Conservation (phyloP, 2,888 invertebrate species). For the Drosophila mayaguana region DNA sequence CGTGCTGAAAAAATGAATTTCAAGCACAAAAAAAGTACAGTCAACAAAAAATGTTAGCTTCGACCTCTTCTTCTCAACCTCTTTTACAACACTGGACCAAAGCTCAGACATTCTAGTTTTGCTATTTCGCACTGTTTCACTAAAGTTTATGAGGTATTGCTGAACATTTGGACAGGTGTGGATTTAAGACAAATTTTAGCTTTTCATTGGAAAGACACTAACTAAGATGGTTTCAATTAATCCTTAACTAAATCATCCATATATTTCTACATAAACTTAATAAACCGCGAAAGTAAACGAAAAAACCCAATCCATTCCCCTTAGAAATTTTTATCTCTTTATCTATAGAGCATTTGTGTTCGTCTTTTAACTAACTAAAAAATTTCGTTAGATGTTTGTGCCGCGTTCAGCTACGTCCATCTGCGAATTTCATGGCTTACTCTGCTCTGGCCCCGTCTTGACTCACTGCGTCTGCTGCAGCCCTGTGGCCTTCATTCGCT, state of each 20-base stretch:
- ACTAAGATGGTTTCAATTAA: too few species aligned
- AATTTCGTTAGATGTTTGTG: slow-evolving; percentile 10
- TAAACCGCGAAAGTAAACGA: too few species aligned
- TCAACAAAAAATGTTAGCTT: slow-evolving; percentile 15
- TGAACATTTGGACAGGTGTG: background rate
- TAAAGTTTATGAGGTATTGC: background rate
- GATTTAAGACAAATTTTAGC: too few species aligned
- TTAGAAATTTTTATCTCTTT: background rate
- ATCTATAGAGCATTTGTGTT: slow-evolving; percentile 4
- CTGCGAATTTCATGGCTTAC: background rate
- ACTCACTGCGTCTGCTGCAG: slow-evolving; percentile 14
- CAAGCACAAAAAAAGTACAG: slow-evolving; percentile 33
- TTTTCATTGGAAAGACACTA: too few species aligned
- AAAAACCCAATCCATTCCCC: accelerated
- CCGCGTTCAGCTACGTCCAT: slow-evolving; percentile 1
- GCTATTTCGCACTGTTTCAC: background rate
- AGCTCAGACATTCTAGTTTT: slow-evolving; percentile 6
- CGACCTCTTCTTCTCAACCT: slow-evolving; percentile 35
- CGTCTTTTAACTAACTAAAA: slow-evolving; percentile 21
- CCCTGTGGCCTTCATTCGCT: slow-evolving; percentile 39
- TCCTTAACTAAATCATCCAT: too few species aligned
- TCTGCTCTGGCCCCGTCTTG: background rate
- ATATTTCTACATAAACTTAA: too few species aligned
- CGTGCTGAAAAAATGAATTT: slow-evolving; percentile 69
- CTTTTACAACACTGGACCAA: slow-evolving; percentile 1